phyloP scores from a whole-genome alignment of 2,113 vertebrate species.

The Chrysochloris asiatica region DNA sequence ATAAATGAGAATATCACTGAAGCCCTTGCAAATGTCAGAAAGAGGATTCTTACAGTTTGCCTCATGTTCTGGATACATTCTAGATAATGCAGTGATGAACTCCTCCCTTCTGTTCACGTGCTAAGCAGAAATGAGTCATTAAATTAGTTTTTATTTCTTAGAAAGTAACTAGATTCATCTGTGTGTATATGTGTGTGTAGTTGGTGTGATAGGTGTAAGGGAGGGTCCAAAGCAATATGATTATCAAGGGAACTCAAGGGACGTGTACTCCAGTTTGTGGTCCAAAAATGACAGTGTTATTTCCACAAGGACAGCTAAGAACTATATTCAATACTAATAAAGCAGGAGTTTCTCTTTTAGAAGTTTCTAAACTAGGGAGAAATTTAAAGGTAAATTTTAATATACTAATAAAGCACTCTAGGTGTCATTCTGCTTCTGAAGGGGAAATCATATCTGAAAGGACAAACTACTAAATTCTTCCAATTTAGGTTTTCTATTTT shows the following conservation, averaged over 20 bases:
- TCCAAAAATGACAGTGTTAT: background rate
- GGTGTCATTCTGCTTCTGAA: background rate
- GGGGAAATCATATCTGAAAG: slow-evolving; percentile 1
- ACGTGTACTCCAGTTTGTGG: background rate
- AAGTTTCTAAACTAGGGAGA: slow-evolving; percentile 24
- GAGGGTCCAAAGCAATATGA: background rate
- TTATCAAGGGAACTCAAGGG: background rate
- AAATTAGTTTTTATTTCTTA: background rate
- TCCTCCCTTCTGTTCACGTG: background rate
- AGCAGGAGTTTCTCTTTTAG: background rate
- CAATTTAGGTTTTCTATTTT: background rate
- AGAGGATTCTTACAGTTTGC: background rate
- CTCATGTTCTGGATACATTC: background rate
- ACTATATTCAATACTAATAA: background rate
- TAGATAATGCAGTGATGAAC: background rate
- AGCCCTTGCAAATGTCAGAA: background rate
- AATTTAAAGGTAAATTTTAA: background rate
- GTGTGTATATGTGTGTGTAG: background rate
- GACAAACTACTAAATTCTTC: background rate
- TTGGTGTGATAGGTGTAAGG: background rate
- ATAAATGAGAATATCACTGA: background rate
- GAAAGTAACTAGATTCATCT: background rate
- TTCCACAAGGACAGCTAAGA: background rate
- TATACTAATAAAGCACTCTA: background rate
- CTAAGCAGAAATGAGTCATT: background rate